Evolutionary conservation across 2,113 vertebrate species (phyloP), one percentile per base, ranked within the genome.

Genomic region (Monopterus albus): DNA sequence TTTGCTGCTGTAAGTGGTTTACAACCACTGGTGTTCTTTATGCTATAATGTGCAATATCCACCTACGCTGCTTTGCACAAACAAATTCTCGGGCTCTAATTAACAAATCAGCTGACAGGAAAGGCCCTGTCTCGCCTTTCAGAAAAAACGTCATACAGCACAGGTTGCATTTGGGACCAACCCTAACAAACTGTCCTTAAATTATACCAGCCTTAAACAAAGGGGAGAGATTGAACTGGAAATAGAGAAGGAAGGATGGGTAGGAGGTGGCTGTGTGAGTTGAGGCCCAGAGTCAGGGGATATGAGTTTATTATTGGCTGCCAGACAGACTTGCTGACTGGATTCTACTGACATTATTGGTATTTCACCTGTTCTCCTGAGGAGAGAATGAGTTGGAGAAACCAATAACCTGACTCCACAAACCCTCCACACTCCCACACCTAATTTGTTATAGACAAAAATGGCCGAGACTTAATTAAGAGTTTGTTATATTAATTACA

Each of bases 271-370:
- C 87, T 71, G 68, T 89, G 87, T 79, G 87, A 82, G 73, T 78
- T 85, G 91, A 86, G 88, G 84, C 78, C 66, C 33, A 50, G 82
- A 90, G 88, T 89, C 87, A 17, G 71, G 89, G 88, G 84, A 89
- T 84, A 82, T 68, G 62, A 87, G 83, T 90, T 90, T 93, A 88
- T 92, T 92, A 92, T 89, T 86, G 91, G 91, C 88, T 90, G 88
- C 79, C 82, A 88, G 87, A 88, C 87, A 90, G 86, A 87, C 82
- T 88, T 90, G 88, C 89, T 90, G 89, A 89, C 88, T 91, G 85
- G 88, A 88, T 89, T 88, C 87, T 90, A 87, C 90, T 91, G 91
- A 91, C 91, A 87, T 91, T 92, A 91, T 89, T 89, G 88, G 83
- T 92, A 89, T 91, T 91, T 86, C 77, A 84, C 79, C 87, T 86